Conservation (phyloP, 2,888 invertebrate species). For the Epinotia bilunana region DNA sequence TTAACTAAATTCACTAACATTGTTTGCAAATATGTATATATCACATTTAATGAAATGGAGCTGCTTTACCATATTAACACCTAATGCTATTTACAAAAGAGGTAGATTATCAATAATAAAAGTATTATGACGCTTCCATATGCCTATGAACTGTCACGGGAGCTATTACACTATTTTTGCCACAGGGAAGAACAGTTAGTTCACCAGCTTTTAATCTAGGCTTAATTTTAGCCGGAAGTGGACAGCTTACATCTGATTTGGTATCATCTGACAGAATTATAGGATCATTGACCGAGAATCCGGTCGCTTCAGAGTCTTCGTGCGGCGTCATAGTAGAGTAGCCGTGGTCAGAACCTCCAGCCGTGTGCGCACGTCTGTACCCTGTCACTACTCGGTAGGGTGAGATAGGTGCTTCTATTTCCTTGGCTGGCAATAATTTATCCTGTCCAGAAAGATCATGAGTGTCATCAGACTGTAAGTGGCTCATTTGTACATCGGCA, state of each 20-base stretch:
- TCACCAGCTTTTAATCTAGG: constrained; percentile 73
- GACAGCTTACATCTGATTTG: constrained; percentile 84
- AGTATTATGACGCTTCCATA: constrained; percentile 90
- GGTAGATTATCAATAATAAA: constrained; percentile 62
- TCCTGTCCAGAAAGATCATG: constrained; percentile 87
- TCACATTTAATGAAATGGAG: constrained; percentile 46
- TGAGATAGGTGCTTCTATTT: constrained; percentile 89
- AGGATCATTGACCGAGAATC: constrained; percentile 88
- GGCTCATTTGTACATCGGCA: constrained; percentile 88
- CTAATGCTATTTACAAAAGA: constrained; percentile 52
- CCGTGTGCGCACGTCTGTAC: constrained; percentile 90
- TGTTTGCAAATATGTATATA: constrained; percentile 51
- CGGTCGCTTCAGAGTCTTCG: constrained; percentile 93
- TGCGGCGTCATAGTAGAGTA: constrained; percentile 97
- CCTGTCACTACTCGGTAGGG: constrained; percentile 94
- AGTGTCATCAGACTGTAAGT: constrained; percentile 88
- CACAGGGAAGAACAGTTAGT: constrained; percentile 81
- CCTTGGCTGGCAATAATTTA: constrained; percentile 85
- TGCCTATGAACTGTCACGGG: constrained; percentile 95
- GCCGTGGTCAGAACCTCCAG: constrained; percentile 96
- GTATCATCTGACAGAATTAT: constrained; percentile 82
- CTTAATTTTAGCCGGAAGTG: constrained; percentile 79
- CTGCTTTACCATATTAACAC: constrained; percentile 33
- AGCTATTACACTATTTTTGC: constrained; percentile 87
- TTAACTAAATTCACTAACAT: constrained; percentile 45